Percentiles rank a stretch among this genome's conserved stretches.
These are phyloP conservation scores for Planococcus citri DNA, from an alignment of 1,140 invertebrate genomes.

Conservation along the genomic window DNA sequence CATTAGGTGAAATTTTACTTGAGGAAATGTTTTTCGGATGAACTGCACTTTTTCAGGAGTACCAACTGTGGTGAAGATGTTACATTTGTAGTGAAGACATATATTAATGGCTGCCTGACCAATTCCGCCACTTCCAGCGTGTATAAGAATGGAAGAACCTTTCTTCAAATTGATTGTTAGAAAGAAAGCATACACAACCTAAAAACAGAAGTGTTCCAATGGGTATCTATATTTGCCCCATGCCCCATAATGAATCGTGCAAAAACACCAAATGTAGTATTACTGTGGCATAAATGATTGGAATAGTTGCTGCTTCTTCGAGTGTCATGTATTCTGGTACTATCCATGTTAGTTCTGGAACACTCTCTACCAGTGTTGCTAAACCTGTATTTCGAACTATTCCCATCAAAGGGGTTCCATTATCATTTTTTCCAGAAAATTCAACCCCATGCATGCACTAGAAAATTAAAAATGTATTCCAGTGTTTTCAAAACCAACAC, in stretches of 20 bases:
- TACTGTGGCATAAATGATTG: slow-evolving; percentile 78
- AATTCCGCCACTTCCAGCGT: slow-evolving; percentile 60
- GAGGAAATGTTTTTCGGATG: slow-evolving; percentile 49
- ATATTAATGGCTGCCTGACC: slow-evolving; percentile 69
- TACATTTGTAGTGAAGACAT: slow-evolving; percentile 48
- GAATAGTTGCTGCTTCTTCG: slow-evolving; percentile 84
- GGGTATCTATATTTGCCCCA: no score
- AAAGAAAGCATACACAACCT: slow-evolving; percentile 61
- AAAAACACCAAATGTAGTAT: no score
- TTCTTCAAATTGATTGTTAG: slow-evolving; percentile 40
- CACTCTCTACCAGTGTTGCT: slow-evolving; percentile 73
- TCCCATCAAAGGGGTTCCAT: slow-evolving; percentile 79
- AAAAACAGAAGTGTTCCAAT: no score
- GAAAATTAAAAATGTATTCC: no score
- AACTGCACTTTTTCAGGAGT: slow-evolving; percentile 54
- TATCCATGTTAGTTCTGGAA: slow-evolving; percentile 75
- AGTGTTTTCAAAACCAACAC: no score
- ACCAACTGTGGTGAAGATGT: slow-evolving; percentile 56
- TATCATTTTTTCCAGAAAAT: slow-evolving; percentile 65
- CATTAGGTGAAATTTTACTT: no score
- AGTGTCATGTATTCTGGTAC: slow-evolving; percentile 81
- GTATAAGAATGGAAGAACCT: slow-evolving; percentile 55
- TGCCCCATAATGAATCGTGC: no score
- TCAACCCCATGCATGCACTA: slow-evolving; percentile 72
- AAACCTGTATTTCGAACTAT: slow-evolving; percentile 75